Base-by-base conservation (phyloP, 2,797 vertebrate genomes). In the Danio tinwini region DNA sequence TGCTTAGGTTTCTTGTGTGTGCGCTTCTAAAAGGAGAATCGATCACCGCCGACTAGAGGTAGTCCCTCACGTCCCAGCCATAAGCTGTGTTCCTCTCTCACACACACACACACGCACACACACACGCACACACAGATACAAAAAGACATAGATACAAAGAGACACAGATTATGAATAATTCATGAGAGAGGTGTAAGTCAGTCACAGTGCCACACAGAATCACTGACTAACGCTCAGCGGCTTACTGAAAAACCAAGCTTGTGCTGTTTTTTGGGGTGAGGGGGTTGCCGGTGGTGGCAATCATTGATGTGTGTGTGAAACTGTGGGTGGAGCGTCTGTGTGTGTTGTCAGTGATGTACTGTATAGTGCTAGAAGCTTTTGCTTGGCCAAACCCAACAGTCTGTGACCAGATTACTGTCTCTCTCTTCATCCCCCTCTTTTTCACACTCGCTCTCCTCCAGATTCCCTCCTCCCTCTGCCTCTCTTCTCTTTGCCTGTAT, bases 41-140 rank as follows among this genome's bases (percentile, higher is more conserved):
- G 39, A 73, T 69, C 63, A 61, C 61, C 42, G 40, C 62, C 21
- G 63, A 45, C 61, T 59, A 21, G 69, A 74, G 83, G 83, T 64
- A 82, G 70, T 82, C 65, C 71, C 83, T 84, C 76, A 82, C 63
- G 64, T 75, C 75, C 29, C 70, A 45, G 45, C 62, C 39, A 67
- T 50, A 56, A 67, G 16, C 63, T 49, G 53, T 56, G n/a, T 45
- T 29, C n/a, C 71, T 44, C 70, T 59, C 63, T 82, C 63, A 81
- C 42, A 75, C 63, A 82, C 63, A 81, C 42, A 75, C 6, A n/a
- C n/a, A n/a, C n/a, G n/a, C n/a, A n/a, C n/a, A n/a, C n/a, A n/a
- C n/a, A n/a, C n/a, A n/a, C n/a, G n/a, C n/a, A n/a, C n/a, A n/a
- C n/a, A n/a, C n/a, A 11, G 13, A 42, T 21, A 42, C 13, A 19